phyloP scores from a whole-genome alignment of 2,113 vertebrate genomes.

The Caracal caracal region DNA sequence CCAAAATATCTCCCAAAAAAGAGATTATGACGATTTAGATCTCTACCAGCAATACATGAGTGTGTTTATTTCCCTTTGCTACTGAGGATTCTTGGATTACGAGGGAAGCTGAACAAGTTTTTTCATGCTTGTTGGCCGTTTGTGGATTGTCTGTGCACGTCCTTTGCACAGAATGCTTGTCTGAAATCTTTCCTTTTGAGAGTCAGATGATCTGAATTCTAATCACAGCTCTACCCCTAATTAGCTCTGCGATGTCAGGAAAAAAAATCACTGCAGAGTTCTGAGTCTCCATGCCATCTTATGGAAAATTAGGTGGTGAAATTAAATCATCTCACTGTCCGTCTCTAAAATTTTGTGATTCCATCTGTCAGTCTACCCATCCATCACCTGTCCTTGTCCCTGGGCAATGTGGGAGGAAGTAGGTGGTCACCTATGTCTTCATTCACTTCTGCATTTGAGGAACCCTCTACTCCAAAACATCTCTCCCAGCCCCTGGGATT shows the following conservation, averaged over 20 bases:
- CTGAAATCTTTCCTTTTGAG: constrained; percentile 53
- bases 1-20: not conserved
- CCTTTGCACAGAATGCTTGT: constrained; percentile 18
- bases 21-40: not conserved
- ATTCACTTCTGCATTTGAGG: not conserved
- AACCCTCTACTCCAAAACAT: not conserved
- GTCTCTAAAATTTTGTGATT: constrained; percentile 13
- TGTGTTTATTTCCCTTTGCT: not conserved
- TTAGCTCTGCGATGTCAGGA: constrained; percentile 9
- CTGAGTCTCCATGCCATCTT: constrained; percentile 7
- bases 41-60: not conserved
- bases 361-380: not conserved
- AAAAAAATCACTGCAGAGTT: constrained; percentile 15
- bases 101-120: not conserved
- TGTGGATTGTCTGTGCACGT: constrained; percentile 40
- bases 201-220: constrained; percentile 63
- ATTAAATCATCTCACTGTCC: not conserved
- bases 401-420: not conserved
- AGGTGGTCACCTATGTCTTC: not conserved
- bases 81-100: not conserved
- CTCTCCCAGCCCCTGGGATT: not conserved
- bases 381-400: not conserved
- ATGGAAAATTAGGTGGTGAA: constrained; percentile 41
- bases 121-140: not conserved
- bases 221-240: constrained; percentile 51